Base-by-base conservation (phyloP, 2,113 vertebrate species). In the Antennarius striatus region DNA sequence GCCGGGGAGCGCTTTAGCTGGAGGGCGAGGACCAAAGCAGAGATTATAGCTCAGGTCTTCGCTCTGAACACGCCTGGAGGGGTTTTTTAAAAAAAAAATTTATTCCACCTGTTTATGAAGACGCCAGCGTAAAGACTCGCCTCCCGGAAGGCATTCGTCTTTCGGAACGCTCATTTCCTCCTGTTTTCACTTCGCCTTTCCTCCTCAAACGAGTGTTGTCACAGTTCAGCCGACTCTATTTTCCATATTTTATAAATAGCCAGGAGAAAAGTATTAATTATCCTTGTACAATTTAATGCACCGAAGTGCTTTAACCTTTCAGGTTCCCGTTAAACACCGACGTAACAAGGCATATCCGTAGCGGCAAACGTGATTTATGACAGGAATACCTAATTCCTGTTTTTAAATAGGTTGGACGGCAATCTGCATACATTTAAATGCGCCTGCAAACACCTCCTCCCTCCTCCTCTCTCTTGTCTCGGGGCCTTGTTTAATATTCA, bases 261-360 rank as follows among this genome's bases (percentile, higher is more conserved):
- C 95, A 95, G 94, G 94, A 96, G 96, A 98, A 95, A 96, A 96
- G 95, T 98, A 98, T 98, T 99, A 99, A 99, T 98, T 98, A 98
- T 98, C 95, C 94, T 94, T 93, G 95, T 98, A 96, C 94, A 94
- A 97, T 98, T 98, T 98, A 99, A 98, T 97, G 96, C 95, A 95
- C 94, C 94, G 86, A 22, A 93, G 93, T 97, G 91, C 93, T 97
- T 97, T 97, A 98, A 98, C 96, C 97, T 99, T 98, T 98, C 95
- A 97, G 96, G 95, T 98, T 97, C 93, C 89, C 93, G 91, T 95
- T 98, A 98, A 98, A 96, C 95, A 91, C 94, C 91, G 92, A 93
- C 95, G 94, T 97, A 98, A 98, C 96, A 96, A 98, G 97, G 94
- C 96, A 94, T 95, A 96, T 96, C 96, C 95, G 92, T 93, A 86